phyloP scores from a whole-genome alignment of 2,797 vertebrate genomes.

The Argyrosomus regius region DNA sequence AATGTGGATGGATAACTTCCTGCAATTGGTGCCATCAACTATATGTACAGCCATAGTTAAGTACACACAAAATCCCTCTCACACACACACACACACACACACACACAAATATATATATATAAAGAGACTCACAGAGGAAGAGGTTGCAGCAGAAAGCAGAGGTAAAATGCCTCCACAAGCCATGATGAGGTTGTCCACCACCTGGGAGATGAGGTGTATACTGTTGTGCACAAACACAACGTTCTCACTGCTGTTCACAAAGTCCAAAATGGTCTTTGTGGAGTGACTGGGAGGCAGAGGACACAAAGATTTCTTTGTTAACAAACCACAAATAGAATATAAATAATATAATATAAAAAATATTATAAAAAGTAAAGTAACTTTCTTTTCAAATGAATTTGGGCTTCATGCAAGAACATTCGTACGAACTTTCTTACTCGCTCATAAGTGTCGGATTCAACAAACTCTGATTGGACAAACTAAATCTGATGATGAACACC shows the following conservation, averaged over 20 bases:
- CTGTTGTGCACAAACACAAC: conserved; percentile 99
- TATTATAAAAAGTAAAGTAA: too few species aligned
- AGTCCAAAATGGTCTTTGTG: conserved; percentile 98
- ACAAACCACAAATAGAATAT: background rate
- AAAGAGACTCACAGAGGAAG: conserved; percentile 84
- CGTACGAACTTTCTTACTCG: too few species aligned
- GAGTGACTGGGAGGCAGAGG: conserved; percentile 88
- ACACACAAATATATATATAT: background rate
- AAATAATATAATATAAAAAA: too few species aligned
- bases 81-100: background rate
- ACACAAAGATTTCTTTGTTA: conserved; percentile 5
- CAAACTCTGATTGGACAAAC: too few species aligned
- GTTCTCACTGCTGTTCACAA: conserved; percentile 98
- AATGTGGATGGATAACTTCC: conserved; percentile 77
- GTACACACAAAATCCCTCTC: background rate
- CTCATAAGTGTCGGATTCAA: too few species aligned
- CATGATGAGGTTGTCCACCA: conserved; percentile 99
- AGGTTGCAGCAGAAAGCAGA: conserved; percentile 96
- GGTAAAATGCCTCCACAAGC: conserved; percentile 98
- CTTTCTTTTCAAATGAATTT: too few species aligned
- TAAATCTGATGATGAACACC: too few species aligned
- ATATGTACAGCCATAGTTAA: conserved; percentile 15
- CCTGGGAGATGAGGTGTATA: conserved; percentile 97
- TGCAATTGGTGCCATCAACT: conserved; percentile 39
- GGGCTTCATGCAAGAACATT: too few species aligned